These are phyloP conservation scores for Antheraea assamensis DNA, from an alignment of 2,888 invertebrate genomes.

Conservation along the genomic window DNA sequence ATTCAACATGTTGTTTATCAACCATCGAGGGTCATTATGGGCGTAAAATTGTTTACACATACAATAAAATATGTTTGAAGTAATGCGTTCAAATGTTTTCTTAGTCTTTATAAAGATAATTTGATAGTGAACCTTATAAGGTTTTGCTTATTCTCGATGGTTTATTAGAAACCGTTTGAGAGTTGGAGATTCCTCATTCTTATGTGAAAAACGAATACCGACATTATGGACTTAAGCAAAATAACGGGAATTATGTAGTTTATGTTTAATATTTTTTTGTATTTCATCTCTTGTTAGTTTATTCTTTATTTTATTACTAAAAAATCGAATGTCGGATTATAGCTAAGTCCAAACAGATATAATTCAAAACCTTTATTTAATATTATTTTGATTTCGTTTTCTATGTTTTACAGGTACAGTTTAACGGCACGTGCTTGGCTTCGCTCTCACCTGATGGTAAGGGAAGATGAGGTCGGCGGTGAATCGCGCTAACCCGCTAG, in stretches of 20 bases:
- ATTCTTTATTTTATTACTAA: neutral
- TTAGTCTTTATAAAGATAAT: neutral
- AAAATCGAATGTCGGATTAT: neutral
- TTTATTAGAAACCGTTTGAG: neutral
- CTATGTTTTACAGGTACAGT: too few species aligned
- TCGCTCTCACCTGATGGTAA: too few species aligned
- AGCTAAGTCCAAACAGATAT: too few species aligned
- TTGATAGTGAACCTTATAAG: constrained; percentile 18
- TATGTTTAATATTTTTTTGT: neutral
- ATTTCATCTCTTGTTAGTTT: neutral
- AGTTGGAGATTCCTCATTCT: neutral
- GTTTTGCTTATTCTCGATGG: constrained; percentile 27
- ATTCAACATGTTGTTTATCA: constrained; percentile 1
- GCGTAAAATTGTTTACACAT: constrained; percentile 14
- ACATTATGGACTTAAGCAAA: neutral
- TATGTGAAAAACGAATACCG: constrained; percentile 1
- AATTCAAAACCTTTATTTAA: too few species aligned
- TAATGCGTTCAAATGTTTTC: constrained; percentile 11
- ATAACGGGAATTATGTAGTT: neutral
- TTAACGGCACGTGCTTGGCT: too few species aligned
- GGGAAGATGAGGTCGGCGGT: too few species aligned
- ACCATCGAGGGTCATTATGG: constrained; percentile 9
- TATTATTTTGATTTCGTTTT: too few species aligned
- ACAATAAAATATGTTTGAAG: constrained; percentile 4
- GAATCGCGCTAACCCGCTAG: too few species aligned